phyloP scores from a whole-genome alignment of 2,888 invertebrate genomes.

The Onthophagus sagittarius region DNA sequence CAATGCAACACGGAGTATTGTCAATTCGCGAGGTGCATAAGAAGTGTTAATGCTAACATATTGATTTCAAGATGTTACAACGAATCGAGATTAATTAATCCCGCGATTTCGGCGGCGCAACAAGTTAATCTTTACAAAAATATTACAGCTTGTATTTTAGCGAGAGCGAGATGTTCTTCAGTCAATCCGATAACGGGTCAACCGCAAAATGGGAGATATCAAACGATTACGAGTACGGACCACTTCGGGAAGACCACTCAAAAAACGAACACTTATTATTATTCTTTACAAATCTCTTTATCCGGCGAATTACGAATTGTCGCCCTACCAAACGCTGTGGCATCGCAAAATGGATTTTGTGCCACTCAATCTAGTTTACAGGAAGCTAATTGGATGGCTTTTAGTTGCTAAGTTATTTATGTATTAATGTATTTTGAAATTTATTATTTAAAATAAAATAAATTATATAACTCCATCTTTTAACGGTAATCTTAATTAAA shows the following conservation, averaged over 20 bases:
- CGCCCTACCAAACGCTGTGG: constrained; percentile 53
- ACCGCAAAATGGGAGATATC: constrained; percentile 53
- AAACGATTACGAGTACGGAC: constrained; percentile 33
- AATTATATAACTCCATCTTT: neutral
- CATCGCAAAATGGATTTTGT: constrained; percentile 55
- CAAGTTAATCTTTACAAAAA: constrained; percentile 58
- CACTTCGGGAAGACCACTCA: constrained; percentile 35
- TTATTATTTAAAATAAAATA: neutral
- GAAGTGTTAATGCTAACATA: constrained; percentile 55
- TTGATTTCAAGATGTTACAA: constrained; percentile 55
- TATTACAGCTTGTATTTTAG: constrained; percentile 63
- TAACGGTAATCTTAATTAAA: neutral
- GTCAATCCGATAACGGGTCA: constrained; percentile 66
- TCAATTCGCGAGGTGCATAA: constrained; percentile 58
- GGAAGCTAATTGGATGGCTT: constrained; percentile 44
- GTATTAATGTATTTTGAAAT: neutral
- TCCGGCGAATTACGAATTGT: constrained; percentile 55
- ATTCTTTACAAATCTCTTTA: constrained; percentile 56
- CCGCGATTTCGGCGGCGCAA: constrained; percentile 51
- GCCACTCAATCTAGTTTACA: constrained; percentile 52
- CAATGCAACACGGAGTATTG: constrained; percentile 58
- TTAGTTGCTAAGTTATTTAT: constrained; percentile 30
- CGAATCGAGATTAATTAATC: constrained; percentile 53
- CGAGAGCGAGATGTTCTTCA: constrained; percentile 58
- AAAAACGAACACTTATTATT: constrained; percentile 47